Evolutionary conservation across 2,797 vertebrate species (phyloP), one percentile per base, ranked within the genome.

Genomic region (Gouania willdenowi): DNA sequence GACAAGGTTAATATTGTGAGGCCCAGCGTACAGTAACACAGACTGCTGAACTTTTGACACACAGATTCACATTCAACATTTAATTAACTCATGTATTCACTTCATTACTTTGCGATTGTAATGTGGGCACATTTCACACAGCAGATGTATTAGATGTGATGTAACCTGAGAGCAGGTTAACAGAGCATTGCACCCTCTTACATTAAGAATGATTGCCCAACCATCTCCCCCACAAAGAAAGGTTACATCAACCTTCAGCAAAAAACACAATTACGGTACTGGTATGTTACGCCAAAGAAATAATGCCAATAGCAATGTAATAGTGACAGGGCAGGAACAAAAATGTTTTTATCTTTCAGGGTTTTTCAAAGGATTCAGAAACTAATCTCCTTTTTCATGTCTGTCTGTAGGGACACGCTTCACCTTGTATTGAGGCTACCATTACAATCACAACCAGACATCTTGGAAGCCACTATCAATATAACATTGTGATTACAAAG

Each of bases 181-280:
- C 60, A 5, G 37, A 72, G 70, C 80, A 44, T 45, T 65, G 49
- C 48, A 46, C 57, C 41, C 29, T 27, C 25, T 10, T 41, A 55
- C 62, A 84, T 85, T 82, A 84, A 83, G 77, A 84, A 74, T 53
- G 83, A 88, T 87, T 77, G 59, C 59, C 22, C 41, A 57, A 42
- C 62, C n/a, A n/a, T n/a, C 65, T 57, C 58, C 29, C 61, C 36
- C 39, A 57, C 57, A 70, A 74, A n/a, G n/a, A 85, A 85, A 79
- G 85, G 77, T 84, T 81, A 75, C 49, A 35, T 79, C 81, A 85
- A 85, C 73, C 75, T 84, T 81, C 75, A 81, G 67, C 75, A 84
- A 77, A 77, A 75, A n/a, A n/a, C n/a, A n/a, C n/a, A n/a, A n/a
- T n/a, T n/a, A n/a, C n/a, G n/a, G n/a, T n/a, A n/a, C n/a, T n/a